Evolutionary conservation across 2,797 vertebrate species (phyloP).

Genomic region (Falco peregrinus): DNA sequence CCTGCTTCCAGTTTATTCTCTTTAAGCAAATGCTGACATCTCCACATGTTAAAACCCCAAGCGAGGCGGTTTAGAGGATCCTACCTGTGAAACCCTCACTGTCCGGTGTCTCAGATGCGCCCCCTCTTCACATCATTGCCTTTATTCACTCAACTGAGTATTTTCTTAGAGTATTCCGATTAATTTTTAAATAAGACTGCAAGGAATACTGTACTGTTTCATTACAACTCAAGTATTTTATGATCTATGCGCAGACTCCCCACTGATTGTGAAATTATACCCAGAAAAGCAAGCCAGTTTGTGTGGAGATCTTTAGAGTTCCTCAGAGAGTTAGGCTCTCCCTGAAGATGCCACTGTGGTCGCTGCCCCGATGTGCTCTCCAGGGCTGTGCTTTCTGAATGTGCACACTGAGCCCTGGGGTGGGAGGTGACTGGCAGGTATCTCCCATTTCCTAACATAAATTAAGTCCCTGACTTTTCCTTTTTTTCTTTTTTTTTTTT

Average conservation of each 20-base stretch:
- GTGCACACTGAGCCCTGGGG: background rate
- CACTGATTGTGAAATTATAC: background rate
- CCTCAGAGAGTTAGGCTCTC: background rate
- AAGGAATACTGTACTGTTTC: background rate
- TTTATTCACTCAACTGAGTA: background rate
- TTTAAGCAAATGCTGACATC: background rate
- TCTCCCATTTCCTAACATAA: background rate
- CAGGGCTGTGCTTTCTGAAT: background rate
- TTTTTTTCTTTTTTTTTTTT: background rate
- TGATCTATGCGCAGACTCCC: background rate
- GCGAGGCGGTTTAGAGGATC: background rate
- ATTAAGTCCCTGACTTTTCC: background rate
- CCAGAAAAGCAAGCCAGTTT: background rate
- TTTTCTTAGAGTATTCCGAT: background rate
- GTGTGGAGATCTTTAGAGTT: background rate
- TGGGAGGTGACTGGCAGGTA: background rate
- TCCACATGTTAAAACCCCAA: rapidly evolving
- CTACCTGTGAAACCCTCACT: background rate
- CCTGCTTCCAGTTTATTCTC: background rate
- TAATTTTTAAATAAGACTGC: background rate
- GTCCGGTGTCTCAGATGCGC: background rate
- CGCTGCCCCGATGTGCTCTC: background rate
- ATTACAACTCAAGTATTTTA: background rate
- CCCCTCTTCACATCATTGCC: background rate
- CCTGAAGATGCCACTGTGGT: rapidly evolving